A percentile compares a stretch with the other conserved stretches of the same genome.
Conservation (phyloP, 2,888 invertebrate genomes). For the Eulithis prunata region DNA sequence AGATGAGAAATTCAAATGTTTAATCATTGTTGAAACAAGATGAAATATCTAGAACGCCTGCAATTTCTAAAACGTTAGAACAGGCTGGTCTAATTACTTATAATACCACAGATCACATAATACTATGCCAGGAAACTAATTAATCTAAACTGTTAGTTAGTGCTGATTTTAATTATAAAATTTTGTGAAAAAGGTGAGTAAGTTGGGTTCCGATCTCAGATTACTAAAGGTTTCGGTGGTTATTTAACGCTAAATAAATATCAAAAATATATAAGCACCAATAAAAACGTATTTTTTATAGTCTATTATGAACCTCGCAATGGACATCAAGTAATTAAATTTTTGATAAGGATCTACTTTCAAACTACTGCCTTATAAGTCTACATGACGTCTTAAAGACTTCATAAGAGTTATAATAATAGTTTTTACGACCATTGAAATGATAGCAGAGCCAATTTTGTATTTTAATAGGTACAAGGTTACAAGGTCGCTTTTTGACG, state of each 20-base stretch:
- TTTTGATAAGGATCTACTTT: constrained; percentile 6
- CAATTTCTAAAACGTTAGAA: constrained; percentile 15
- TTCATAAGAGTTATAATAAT: neutral
- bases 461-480: too few species aligned
- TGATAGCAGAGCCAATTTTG: neutral
- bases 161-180: too few species aligned
- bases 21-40: constrained; percentile 18
- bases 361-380: neutral
- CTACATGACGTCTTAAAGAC: neutral
- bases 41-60: constrained; percentile 31
- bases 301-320: neutral
- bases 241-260: too few species aligned
- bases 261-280: too few species aligned
- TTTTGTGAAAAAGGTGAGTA: too few species aligned
- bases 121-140: too few species aligned
- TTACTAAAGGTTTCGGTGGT: too few species aligned
- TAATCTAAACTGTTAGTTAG: too few species aligned
- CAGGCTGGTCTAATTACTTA: constrained; percentile 15
- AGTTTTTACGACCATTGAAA: neutral
- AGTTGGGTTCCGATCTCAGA: too few species aligned
- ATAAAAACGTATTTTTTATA: neutral
- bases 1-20: constrained; percentile 34
- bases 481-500: too few species aligned
- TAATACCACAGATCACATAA: too few species aligned
- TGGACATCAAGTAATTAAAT: neutral